Conservation (phyloP, 2,113 vertebrate genomes). For the Cyprichromis sp. region DNA sequence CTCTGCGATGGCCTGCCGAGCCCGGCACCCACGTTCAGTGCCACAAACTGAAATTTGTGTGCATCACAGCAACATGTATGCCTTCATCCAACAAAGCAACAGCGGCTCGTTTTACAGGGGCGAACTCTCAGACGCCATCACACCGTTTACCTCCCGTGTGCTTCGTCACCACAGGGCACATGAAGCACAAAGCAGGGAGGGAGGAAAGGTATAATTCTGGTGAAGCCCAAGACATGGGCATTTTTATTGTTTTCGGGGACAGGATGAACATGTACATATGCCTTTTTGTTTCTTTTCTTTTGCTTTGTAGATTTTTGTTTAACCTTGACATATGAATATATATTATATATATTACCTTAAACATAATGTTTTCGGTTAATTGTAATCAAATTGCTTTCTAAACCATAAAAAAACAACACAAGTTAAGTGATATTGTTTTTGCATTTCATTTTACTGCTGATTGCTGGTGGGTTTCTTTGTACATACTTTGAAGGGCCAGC, state of each 20-base stretch:
- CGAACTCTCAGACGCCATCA: slow-evolving; percentile 66
- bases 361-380: slow-evolving; percentile 73
- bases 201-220: slow-evolving; percentile 42
- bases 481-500: slow-evolving; percentile 83
- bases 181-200: slow-evolving; percentile 8
- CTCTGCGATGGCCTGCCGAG: neutral
- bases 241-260: slow-evolving; percentile 24
- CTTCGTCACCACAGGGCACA: slow-evolving; percentile 38
- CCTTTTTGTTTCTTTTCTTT: slow-evolving; percentile 83
- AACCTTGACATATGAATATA: slow-evolving; percentile 71
- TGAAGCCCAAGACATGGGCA: slow-evolving; percentile 13
- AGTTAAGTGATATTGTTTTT: slow-evolving; percentile 53
- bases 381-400: slow-evolving; percentile 74
- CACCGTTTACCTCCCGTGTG: slow-evolving; percentile 64
- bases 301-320: slow-evolving; percentile 68
- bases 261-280: slow-evolving; percentile 83
- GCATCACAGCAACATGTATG: slow-evolving; percentile 60
- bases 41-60: slow-evolving; percentile 50
- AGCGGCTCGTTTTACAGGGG: slow-evolving; percentile 11
- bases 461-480: slow-evolving; percentile 78
- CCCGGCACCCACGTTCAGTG: slow-evolving; percentile 16
- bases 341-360: slow-evolving; percentile 75
- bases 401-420: slow-evolving; percentile 50
- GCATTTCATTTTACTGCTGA: slow-evolving; percentile 81
- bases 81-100: slow-evolving; percentile 65